Base-by-base conservation (phyloP, 2,888 invertebrate species). In the Acanthopleura granulata region DNA sequence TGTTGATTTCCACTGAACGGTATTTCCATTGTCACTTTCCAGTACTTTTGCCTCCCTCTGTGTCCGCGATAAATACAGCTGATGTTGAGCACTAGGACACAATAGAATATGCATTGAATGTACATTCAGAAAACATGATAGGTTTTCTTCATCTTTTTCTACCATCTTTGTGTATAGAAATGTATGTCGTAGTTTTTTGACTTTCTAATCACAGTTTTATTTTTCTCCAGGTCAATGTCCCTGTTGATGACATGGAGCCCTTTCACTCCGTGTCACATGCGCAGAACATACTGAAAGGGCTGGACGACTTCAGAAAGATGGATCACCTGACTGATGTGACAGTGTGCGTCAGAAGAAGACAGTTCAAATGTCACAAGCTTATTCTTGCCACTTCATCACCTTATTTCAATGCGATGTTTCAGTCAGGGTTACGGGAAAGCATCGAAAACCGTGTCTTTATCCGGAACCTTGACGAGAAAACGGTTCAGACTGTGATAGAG, bases 401-500 rank as follows among this genome's bases (percentile, higher is more conserved):
- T 18, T 87, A 86, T 76, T 87, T 87, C 72, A 83, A 84, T 72
- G 85, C 86, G 69, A 87, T 87, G 86, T 87, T 86, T 77, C 81
- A 83, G 3, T 87, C 86, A 0, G 86, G 85, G 29, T 85, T 87
- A 85, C 76, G 81, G 29, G 86, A 87, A 74, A 83, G 84, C 51
- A 79, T 85, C 16, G 85, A 85, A 72, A 84, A 83, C 11, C 80
- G 82, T 30, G 83, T 87, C 0, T 81, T 79, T 12, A 80, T 87
- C 51, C 83, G 84, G 73, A 85, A 86, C 69, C 83, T 97, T 72
- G 93, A 93, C 77, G 93, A 94, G 12, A 93, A 93, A 80, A 94
- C 95, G 87, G 94, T 97, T 92, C 93, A 94, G 80, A 92, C 94
- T 74, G 92, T 97, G 49, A 93, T 97, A 80, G 94, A 95, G 83